Base-by-base conservation (phyloP, 2,113 vertebrate species). In the Ammospiza nelsoni region DNA sequence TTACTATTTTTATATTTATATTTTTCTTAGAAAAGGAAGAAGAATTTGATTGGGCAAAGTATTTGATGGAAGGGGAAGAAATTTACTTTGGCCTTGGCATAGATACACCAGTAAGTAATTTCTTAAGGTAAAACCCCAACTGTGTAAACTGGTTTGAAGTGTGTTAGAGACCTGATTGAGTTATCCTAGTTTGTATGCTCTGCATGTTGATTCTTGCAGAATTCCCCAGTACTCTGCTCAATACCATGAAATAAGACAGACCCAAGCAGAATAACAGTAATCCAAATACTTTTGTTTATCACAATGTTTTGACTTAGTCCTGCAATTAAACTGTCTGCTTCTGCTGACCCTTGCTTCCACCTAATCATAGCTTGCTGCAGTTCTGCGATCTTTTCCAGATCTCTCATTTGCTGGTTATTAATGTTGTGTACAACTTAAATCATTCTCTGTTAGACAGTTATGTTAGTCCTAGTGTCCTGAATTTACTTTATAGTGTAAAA, bases 61-160 rank as follows among this genome's bases (percentile, higher is more conserved):
- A 99, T 96, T 95, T 99, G 91, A 98, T 98, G 98, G 99, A 99
- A 97, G 99, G 98, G 71, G 99, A 99, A 98, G 99, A 99, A 89
- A 78, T 98, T 75, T 98, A 98, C 69, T 92, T 97, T 35, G 98
- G 98, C 33, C 98, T 98, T 4, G 98, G 98, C 13, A 44, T 97
- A 65, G 98, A 99, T 83, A 98, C 99, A 75, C 99, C 99, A 22
- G 99, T 99, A 98, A 99, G 99, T 98, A 81, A 73, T 88, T 84
- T 65, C 43, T 66, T 75, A 24, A 55, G 43, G 24, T 51, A 27
- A 69, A 81, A 58, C 3, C 3, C 20, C 12, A n/a, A 23, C 41
- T 39, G 3, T 39, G 24, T 84, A 24, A 89, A 59, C 24, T 8
- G 1, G 1, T 86, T 67, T 55, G 28, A 90, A 48, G 7, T 28